Percentiles rank a stretch among this genome's conserved stretches.
Conservation (phyloP, 1,140 invertebrate species). For the Odontomachus brunneus region DNA sequence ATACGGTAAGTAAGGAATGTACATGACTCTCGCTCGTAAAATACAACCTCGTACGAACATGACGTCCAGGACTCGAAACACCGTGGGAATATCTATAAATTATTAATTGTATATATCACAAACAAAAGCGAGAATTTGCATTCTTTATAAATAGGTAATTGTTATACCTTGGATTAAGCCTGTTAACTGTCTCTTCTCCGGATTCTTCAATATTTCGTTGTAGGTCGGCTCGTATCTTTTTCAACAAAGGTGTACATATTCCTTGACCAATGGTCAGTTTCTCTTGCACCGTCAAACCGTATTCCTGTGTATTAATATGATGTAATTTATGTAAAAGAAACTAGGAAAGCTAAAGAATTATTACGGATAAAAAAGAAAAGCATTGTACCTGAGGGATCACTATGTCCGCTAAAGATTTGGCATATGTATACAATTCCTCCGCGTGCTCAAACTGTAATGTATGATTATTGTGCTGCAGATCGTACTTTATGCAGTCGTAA, state of each 20-base stretch:
- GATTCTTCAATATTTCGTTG: slow-evolving; percentile 96
- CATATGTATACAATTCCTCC: slow-evolving; percentile 97
- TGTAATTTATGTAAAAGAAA: background rate
- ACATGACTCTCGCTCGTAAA: slow-evolving; percentile 99
- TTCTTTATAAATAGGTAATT: background rate
- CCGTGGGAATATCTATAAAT: slow-evolving; percentile 95
- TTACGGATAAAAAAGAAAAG: slow-evolving; percentile 6
- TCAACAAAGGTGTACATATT: slow-evolving; percentile 97
- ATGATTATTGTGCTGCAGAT: slow-evolving; percentile 99
- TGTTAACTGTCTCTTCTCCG: slow-evolving; percentile 96
- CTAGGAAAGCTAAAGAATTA: background rate
- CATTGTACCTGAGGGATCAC: slow-evolving; percentile 96
- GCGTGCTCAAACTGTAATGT: slow-evolving; percentile 97
- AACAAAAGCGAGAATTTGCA: background rate
- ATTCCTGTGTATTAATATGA: slow-evolving; percentile 89
- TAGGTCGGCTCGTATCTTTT: slow-evolving; percentile 98
- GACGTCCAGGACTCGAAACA: slow-evolving; percentile 98
- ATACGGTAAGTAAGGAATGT: slow-evolving; percentile 97
- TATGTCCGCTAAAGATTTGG: slow-evolving; percentile 98
- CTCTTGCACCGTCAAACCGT: slow-evolving; percentile 97
- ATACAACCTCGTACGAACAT: slow-evolving; percentile 98
- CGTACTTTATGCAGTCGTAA: slow-evolving; percentile 99
- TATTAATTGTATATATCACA: slow-evolving; percentile 9
- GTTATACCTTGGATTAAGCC: slow-evolving; percentile 95
- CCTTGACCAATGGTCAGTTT: slow-evolving; percentile 99